phyloP scores from a whole-genome alignment of 2,888 invertebrate species.

The Drosophila subsilvestris region DNA sequence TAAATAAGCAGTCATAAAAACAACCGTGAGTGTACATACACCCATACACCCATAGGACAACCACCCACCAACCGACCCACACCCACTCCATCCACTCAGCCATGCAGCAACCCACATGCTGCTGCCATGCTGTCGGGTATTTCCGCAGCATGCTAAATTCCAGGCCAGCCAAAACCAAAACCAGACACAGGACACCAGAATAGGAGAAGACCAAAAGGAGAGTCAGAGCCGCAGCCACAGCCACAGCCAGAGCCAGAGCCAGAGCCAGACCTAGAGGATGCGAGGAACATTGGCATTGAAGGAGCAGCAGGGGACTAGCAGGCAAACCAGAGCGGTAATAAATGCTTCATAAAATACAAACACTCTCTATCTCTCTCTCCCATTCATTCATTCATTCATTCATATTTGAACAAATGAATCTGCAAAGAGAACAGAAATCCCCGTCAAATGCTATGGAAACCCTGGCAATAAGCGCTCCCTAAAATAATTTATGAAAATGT shows the following conservation, averaged over 20 bases:
- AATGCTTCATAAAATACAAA: slow-evolving; percentile 66
- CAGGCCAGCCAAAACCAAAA: slow-evolving; percentile 36
- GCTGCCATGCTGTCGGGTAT: slow-evolving; percentile 52
- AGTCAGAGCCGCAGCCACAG: slow-evolving; percentile 5
- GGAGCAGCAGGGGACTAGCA: slow-evolving; percentile 12
- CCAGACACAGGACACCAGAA: slow-evolving; percentile 29
- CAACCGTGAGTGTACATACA: slow-evolving; percentile 22
- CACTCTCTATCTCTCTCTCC: neutral
- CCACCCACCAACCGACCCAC: slow-evolving; percentile 8
- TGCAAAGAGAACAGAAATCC: slow-evolving; percentile 8
- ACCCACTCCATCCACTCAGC: neutral
- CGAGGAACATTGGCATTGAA: neutral
- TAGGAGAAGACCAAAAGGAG: neutral
- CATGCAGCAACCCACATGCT: slow-evolving; percentile 31
- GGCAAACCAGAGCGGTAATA: slow-evolving; percentile 55
- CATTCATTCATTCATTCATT: neutral
- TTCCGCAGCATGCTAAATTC: slow-evolving; percentile 64
- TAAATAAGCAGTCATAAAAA: slow-evolving; percentile 79
- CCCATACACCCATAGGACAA: slow-evolving; percentile 3
- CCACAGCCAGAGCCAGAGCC: slow-evolving; percentile 10
- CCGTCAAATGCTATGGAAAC: neutral
- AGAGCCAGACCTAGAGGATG: slow-evolving; percentile 1
- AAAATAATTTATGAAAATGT: neutral
- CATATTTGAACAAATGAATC: slow-evolving; percentile 22
- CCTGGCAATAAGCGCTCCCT: neutral